These are phyloP conservation scores for Sinocyclocheilus rhinocerous DNA, from an alignment of 2,113 vertebrate genomes.

Conservation along the genomic window DNA sequence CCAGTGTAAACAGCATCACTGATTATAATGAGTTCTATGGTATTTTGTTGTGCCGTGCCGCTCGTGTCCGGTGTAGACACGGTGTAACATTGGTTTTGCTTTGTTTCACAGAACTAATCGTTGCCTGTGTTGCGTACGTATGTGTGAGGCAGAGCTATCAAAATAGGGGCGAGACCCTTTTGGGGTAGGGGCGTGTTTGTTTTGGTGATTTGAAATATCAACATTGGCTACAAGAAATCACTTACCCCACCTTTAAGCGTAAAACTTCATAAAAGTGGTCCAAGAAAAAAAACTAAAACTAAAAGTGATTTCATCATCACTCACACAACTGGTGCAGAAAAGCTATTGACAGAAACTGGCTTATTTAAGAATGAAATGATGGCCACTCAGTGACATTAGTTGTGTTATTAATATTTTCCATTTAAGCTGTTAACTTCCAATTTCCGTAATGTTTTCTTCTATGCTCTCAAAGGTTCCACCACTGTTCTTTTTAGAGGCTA, in stretches of 20 bases:
- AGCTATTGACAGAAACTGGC: neutral
- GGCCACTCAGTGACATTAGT: neutral
- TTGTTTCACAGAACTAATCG: too few relatives aligned
- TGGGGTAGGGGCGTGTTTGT: too few relatives aligned
- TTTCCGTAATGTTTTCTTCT: neutral
- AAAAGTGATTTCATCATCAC: neutral
- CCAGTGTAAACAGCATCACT: too few relatives aligned
- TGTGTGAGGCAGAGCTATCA: too few relatives aligned
- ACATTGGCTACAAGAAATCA: too few relatives aligned
- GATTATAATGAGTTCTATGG: too few relatives aligned
- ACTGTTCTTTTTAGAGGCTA: neutral
- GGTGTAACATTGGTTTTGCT: too few relatives aligned
- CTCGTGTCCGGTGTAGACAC: too few relatives aligned
- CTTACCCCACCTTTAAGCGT: neutral
- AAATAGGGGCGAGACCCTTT: too few relatives aligned
- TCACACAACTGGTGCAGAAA: neutral
- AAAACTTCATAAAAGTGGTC: neutral
- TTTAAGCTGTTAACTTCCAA: neutral
- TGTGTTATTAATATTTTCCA: neutral
- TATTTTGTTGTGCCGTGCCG: too few relatives aligned
- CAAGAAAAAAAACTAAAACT: neutral
- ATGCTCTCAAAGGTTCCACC: neutral
- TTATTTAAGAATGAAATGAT: neutral
- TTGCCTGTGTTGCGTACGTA: too few relatives aligned
- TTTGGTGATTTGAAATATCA: too few relatives aligned